These are phyloP conservation scores for Bombus confusus DNA, from an alignment of 1,140 invertebrate genomes.

Conservation along the genomic window DNA sequence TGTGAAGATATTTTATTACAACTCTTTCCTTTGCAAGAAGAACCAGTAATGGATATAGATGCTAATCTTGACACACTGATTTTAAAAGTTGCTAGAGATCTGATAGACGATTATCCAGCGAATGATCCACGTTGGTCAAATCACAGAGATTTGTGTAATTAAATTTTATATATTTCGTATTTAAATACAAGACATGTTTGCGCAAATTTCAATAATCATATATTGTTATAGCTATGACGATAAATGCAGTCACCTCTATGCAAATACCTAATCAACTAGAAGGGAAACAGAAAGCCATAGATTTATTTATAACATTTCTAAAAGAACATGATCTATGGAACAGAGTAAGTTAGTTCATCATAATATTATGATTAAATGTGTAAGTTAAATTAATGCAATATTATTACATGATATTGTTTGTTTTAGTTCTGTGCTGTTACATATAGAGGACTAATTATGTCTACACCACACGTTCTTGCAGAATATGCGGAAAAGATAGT, in stretches of 20 bases:
- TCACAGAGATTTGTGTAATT: conserved; percentile 75
- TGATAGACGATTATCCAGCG: conserved; percentile 94
- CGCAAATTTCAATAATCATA: neutral
- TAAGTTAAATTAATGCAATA: neutral
- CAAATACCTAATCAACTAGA: conserved; percentile 92
- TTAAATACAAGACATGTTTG: neutral
- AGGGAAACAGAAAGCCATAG: conserved; percentile 92
- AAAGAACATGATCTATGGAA: conserved; percentile 89
- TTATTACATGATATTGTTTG: conserved; percentile 61
- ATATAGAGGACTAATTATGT: conserved; percentile 83
- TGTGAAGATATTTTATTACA: conserved; percentile 87
- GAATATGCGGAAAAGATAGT: conserved; percentile 90
- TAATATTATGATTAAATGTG: neutral
- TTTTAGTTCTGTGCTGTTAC: conserved; percentile 84
- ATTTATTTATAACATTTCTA: conserved; percentile 90
- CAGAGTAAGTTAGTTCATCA: conserved; percentile 81
- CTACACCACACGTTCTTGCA: conserved; percentile 86
- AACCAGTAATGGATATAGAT: conserved; percentile 83
- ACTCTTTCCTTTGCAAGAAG: conserved; percentile 85
- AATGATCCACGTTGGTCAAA: conserved; percentile 92
- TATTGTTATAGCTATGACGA: conserved; percentile 74
- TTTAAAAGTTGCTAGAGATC: conserved; percentile 88
- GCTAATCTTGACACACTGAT: conserved; percentile 87
- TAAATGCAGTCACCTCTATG: conserved; percentile 85
- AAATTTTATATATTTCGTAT: conserved; percentile 2